These are phyloP conservation scores for Cremastinae sp. DNA, from an alignment of 2,888 invertebrate genomes.

Conservation along the genomic window DNA sequence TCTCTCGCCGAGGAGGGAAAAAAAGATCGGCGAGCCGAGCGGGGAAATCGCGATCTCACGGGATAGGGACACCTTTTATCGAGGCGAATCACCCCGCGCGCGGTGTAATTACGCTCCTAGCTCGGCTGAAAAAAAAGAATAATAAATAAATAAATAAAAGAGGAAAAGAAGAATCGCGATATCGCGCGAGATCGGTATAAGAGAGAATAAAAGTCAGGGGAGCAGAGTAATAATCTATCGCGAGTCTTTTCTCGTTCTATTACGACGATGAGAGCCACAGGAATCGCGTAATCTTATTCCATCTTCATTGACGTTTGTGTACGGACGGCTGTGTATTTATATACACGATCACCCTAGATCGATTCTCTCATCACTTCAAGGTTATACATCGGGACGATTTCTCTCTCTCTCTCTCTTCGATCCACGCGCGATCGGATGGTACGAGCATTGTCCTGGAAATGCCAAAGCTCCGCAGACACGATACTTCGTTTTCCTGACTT, in stretches of 20 bases:
- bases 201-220: conserved; percentile 41
- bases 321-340: neutral
- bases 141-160: no score
- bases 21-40: conserved; percentile 64
- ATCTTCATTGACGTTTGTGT: conserved; percentile 23
- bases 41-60: conserved; percentile 43
- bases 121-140: no score
- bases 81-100: conserved; percentile 68
- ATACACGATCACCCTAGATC: conserved; percentile 31
- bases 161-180: conserved; percentile 63
- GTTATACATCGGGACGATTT: conserved; percentile 47
- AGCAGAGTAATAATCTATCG: conserved; percentile 37
- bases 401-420: no score
- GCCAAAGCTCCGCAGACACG: conserved; percentile 47
- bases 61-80: conserved; percentile 43
- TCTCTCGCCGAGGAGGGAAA: conserved; percentile 74
- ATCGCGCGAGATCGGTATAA: conserved; percentile 62
- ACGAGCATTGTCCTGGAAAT: conserved; percentile 61
- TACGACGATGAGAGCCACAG: conserved; percentile 17
- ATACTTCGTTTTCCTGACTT: conserved; percentile 46
- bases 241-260: conserved; percentile 33
- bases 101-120: conserved; percentile 68
- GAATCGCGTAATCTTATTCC: conserved; percentile 50
- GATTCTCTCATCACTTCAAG: conserved; percentile 50
- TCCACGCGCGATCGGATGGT: conserved; percentile 38